Evolutionary conservation across 2,797 vertebrate species (phyloP).

Genomic region (Sternotherus odoratus): DNA sequence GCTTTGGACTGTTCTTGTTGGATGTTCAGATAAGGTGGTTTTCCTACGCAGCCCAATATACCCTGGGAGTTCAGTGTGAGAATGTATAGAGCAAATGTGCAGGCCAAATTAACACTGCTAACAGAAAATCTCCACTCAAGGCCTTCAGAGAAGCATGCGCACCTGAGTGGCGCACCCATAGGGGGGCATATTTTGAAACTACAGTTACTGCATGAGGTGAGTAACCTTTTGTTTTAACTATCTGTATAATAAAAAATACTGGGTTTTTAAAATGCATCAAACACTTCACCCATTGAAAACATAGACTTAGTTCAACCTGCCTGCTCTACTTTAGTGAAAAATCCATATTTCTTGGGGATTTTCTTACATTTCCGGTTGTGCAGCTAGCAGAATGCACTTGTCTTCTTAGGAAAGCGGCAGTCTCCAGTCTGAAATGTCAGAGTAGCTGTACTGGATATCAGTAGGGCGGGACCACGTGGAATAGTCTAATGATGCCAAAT

Average conservation of each 20-base stretch:
- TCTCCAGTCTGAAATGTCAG: background rate
- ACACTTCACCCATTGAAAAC: background rate
- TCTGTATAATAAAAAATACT: background rate
- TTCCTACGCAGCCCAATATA: background rate
- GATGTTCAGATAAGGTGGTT: background rate
- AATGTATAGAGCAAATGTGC: background rate
- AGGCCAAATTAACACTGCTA: background rate
- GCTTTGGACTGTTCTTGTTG: background rate
- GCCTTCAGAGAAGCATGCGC: background rate
- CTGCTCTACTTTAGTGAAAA: background rate
- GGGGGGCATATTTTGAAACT: no score
- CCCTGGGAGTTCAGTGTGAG: background rate
- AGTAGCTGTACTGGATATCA: background rate
- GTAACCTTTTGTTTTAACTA: background rate
- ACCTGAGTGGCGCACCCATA: background rate
- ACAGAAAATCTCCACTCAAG: background rate
- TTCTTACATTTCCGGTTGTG: background rate
- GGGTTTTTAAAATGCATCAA: background rate
- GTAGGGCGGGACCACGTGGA: background rate
- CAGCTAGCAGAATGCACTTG: background rate
- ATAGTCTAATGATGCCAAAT: background rate
- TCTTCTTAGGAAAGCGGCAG: background rate
- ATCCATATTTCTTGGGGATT: background rate
- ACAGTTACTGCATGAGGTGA: background rate
- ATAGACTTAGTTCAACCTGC: background rate